A percentile compares a stretch with the other conserved stretches of the same genome.
Evolutionary conservation across 1,140 invertebrate species (phyloP).

Genomic region (Conus betulinus): DNA sequence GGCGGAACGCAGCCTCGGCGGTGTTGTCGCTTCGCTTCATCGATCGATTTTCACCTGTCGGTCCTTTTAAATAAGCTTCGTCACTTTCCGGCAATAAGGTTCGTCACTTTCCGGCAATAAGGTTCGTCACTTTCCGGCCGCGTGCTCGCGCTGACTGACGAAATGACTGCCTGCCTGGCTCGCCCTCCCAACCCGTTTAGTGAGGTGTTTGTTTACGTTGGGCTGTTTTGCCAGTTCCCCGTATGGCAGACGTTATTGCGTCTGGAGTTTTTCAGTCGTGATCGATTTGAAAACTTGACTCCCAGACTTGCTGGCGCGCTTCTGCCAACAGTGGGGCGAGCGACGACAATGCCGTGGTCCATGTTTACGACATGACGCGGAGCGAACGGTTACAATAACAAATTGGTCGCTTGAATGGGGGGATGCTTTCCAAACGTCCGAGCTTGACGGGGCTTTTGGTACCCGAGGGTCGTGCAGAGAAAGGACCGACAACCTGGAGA

Average conservation of each 20-base stretch:
- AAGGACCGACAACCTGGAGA: not conserved
- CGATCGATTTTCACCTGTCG: not conserved
- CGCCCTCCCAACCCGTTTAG: no score
- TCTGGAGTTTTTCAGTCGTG: not conserved
- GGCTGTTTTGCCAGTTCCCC: not conserved
- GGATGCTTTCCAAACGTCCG: no score
- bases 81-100: not conserved
- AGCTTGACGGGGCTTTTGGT: no score
- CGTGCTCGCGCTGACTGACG: not conserved
- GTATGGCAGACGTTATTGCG: not conserved
- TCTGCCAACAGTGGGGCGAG: not conserved
- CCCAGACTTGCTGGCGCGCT: not conserved
- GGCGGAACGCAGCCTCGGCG: not conserved
- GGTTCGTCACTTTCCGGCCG: not conserved
- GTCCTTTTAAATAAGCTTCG: not conserved
- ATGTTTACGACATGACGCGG: not conserved
- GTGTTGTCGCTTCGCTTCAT: not conserved
- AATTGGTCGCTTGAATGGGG: not conserved
- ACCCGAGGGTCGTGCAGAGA: not conserved
- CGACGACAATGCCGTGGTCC: not conserved
- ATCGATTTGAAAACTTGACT: not conserved
- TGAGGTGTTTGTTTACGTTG: not conserved
- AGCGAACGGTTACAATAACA: not conserved
- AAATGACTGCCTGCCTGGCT: no score
- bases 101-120: not conserved